phyloP scores from a whole-genome alignment of 1,140 invertebrate genomes.

The Steinernema feltiae region DNA sequence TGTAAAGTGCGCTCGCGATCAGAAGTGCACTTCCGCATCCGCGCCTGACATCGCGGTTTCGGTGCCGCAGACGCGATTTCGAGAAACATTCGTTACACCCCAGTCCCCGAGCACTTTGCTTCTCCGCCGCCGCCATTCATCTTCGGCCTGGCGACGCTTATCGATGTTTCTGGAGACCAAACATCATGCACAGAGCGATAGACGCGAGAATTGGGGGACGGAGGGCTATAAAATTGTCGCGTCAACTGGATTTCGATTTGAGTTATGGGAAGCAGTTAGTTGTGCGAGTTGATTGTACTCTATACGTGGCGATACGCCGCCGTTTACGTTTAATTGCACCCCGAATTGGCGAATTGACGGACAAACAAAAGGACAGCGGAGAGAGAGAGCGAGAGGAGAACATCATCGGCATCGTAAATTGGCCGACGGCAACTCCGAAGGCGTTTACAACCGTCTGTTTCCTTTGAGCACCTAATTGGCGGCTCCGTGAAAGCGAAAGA shows the following conservation, averaged over 20 bases:
- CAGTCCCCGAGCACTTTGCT: not conserved
- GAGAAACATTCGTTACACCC: not conserved
- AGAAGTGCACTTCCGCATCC: too few relatives aligned
- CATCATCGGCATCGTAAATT: not conserved
- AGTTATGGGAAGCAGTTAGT: too few relatives aligned
- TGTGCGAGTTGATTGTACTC: too few relatives aligned
- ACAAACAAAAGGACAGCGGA: not conserved
- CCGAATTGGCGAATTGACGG: not conserved
- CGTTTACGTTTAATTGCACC: not conserved
- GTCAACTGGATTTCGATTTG: not conserved
- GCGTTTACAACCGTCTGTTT: not conserved
- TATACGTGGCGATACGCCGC: too few relatives aligned
- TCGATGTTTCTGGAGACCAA: not conserved
- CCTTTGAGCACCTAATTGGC: not conserved
- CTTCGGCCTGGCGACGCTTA: slow-evolving; percentile 7
- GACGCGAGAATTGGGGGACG: not conserved
- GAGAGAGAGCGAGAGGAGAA: not conserved
- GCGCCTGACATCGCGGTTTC: too few relatives aligned
- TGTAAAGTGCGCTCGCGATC: too few relatives aligned
- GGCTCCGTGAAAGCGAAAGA: not conserved
- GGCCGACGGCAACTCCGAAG: not conserved
- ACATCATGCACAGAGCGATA: not conserved
- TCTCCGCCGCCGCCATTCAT: slow-evolving; percentile 7
- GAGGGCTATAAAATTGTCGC: not conserved
- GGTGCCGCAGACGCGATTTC: too few relatives aligned